phyloP scores from a whole-genome alignment of 2,113 vertebrate species.

The Alosa alosa region DNA sequence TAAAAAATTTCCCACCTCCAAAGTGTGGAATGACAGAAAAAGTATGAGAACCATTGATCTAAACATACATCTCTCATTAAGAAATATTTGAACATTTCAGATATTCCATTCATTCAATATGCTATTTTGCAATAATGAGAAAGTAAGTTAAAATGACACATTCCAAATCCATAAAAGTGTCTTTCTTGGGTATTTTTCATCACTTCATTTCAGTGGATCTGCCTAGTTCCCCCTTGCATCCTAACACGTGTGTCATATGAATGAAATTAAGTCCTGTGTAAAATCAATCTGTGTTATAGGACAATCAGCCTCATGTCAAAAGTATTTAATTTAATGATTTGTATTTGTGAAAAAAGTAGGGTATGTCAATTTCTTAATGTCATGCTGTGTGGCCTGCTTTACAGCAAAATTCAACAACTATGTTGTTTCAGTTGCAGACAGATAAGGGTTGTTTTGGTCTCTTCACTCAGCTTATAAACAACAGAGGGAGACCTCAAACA shows the following conservation, averaged over 20 bases:
- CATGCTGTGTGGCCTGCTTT: not conserved
- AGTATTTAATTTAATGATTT: not conserved
- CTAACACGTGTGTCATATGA: not conserved
- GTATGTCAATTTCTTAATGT: not conserved
- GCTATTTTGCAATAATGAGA: not conserved
- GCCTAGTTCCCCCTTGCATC: not conserved
- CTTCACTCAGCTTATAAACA: constrained; percentile 20
- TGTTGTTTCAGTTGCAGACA: not conserved
- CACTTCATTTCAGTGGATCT: not conserved
- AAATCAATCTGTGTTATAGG: not conserved
- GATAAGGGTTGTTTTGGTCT: not conserved
- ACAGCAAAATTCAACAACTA: not conserved
- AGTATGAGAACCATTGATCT: no score
- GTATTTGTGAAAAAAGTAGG: not conserved
- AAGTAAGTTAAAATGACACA: not conserved
- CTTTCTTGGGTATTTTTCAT: not conserved
- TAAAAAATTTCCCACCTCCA: no score
- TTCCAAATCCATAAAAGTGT: not conserved
- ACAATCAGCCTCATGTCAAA: not conserved
- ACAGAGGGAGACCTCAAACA: not conserved
- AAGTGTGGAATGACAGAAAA: no score
- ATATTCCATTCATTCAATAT: not conserved
- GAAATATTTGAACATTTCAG: no score
- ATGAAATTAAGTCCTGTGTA: not conserved
- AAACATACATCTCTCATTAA: no score